Conservation (phyloP, 2,888 invertebrate species). For the Eurois occulta region DNA sequence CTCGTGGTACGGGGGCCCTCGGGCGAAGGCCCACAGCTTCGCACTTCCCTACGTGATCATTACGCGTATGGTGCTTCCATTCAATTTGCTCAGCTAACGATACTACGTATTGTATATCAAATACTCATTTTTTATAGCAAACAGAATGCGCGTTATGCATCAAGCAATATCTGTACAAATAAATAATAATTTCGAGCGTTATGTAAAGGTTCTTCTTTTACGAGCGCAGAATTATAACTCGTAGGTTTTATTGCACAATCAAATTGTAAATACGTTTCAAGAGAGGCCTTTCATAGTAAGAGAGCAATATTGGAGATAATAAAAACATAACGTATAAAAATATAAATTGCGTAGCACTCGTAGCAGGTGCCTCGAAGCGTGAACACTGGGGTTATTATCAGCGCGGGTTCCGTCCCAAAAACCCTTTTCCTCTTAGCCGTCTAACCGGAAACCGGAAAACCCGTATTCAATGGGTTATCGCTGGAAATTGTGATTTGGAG, state of each 20-base stretch:
- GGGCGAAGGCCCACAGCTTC: conserved; percentile 61
- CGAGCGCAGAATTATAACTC: conserved; percentile 47
- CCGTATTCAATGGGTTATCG: conserved; percentile 70
- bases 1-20: conserved; percentile 50
- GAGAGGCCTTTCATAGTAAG: conserved; percentile 46
- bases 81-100: conserved; percentile 69
- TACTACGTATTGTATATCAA: conserved; percentile 46
- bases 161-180: conserved; percentile 37
- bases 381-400: conserved; percentile 71
- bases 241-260: conserved; percentile 43
- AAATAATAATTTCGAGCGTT: conserved; percentile 40
- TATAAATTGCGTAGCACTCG: conserved; percentile 66
- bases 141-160: conserved; percentile 26
- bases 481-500: conserved; percentile 68
- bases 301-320: conserved; percentile 58
- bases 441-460: conserved; percentile 72
- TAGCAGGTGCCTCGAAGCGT: conserved; percentile 74
- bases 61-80: conserved; percentile 69
- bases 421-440: conserved; percentile 67
- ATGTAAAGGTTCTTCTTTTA: conserved; percentile 46
- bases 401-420: conserved; percentile 67
- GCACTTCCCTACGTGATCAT: conserved; percentile 70
- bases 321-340: conserved; percentile 63
- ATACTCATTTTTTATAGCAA: conserved; percentile 29
- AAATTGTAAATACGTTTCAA: conserved; percentile 52